Conservation (phyloP, 2,797 vertebrate genomes). For the Alca torda region DNA sequence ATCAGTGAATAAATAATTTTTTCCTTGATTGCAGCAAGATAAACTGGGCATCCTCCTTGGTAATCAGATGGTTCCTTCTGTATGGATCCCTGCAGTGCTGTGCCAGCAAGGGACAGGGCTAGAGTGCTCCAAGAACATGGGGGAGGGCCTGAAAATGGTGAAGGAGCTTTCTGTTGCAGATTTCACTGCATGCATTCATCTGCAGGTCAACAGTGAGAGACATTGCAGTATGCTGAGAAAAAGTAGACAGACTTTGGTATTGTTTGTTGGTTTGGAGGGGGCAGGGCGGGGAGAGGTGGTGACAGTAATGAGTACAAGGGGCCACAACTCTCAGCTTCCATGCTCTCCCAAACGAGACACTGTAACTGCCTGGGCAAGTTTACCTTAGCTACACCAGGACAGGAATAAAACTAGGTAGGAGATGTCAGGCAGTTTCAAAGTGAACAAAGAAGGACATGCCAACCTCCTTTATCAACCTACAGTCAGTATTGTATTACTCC, state of each 20-base stretch:
- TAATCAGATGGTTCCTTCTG: neutral
- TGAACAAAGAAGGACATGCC: neutral
- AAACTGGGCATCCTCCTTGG: neutral
- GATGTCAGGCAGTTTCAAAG: neutral
- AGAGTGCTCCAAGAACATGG: neutral
- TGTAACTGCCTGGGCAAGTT: neutral
- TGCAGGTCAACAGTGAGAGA: neutral
- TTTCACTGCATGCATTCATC: neutral
- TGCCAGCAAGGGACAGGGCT: neutral
- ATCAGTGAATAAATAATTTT: neutral
- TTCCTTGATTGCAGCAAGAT: neutral
- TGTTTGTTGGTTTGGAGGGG: neutral
- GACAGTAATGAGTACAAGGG: neutral
- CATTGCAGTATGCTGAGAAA: neutral
- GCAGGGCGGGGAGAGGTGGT: accelerated
- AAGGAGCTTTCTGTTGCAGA: neutral
- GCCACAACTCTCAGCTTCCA: neutral
- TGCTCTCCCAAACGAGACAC: neutral
- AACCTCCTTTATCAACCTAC: neutral
- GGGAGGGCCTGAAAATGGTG: neutral
- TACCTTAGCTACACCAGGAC: neutral
- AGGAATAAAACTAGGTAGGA: neutral
- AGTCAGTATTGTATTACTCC: neutral
- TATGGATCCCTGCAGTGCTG: neutral
- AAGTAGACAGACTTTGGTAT: neutral